Evolutionary conservation across 2,113 vertebrate species (phyloP), one percentile per base, ranked within the genome.

Genomic region (Mesocricetus auratus): DNA sequence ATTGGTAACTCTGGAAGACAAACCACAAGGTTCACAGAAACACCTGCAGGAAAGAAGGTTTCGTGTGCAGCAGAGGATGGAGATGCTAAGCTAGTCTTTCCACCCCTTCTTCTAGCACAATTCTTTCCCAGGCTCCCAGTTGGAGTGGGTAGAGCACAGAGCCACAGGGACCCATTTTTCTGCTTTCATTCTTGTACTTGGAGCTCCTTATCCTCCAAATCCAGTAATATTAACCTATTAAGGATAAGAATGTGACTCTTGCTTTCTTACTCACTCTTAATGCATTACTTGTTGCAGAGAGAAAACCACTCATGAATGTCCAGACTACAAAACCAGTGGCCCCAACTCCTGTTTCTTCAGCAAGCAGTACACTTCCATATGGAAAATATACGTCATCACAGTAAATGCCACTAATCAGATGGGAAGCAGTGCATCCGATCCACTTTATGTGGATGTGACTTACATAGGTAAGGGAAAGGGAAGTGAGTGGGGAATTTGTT

Each of bases 331-430:
- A 96, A 99, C 99, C 0, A 98, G 99, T 0, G 99, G 99, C 22
- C 97, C 98, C 86, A 99, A 99, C 98, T 99, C 99, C 96, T 99
- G 99, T 97, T 99, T 99, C 98, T 99, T 99, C 87, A 98, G 98
- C 98, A 99, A 99, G 98, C 99, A 99, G 16, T 96, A 99, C 89
- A 99, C 99, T 1, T 99, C 99, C 29, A 97, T 99, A 50, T 99
- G 99, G 99, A 98, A 98, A 69, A 98, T 98, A 39, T 99, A 99
- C 56, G 97, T 99, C 98, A 99, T 99, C 98, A 99, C 98, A 0
- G 98, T 99, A 75, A 99, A 98, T 66, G 99, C 99, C 94, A 99
- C 98, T 6, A 99, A 99, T 81, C 74, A 98, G 7, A 95, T 99
- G 95, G 99, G 99, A 91, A 99, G 97, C 94, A 99, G 97, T 77